phyloP scores from a whole-genome alignment of 2,888 invertebrate species.

The Agrilus mali region DNA sequence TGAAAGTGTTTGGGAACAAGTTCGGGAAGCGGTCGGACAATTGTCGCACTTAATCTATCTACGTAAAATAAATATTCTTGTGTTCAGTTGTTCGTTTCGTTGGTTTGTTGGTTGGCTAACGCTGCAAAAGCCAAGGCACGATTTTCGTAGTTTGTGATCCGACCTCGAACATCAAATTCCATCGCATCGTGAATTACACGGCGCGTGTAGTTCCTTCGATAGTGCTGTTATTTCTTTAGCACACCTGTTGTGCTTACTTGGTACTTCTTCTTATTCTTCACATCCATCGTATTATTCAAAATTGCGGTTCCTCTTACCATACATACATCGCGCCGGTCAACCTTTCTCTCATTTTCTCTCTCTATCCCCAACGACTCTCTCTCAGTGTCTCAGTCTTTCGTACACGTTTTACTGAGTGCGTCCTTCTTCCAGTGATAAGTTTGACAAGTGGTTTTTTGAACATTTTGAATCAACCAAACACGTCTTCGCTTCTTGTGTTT shows the following conservation, averaged over 20 bases:
- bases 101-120: slow-evolving; percentile 2
- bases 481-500: too few relatives aligned
- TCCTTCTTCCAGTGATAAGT: too few relatives aligned
- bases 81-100: too few relatives aligned
- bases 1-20: slow-evolving; percentile 4
- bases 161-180: background rate
- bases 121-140: slow-evolving; percentile 10
- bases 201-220: background rate
- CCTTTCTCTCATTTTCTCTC: too few relatives aligned
- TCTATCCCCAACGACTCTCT: too few relatives aligned
- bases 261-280: slow-evolving; percentile 6
- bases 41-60: slow-evolving; percentile 1
- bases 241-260: slow-evolving; percentile 3
- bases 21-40: slow-evolving; percentile 10
- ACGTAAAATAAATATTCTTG: too few relatives aligned
- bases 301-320: background rate
- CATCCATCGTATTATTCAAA: slow-evolving; percentile 2
- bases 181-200: background rate
- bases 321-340: too few relatives aligned
- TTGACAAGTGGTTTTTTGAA: too few relatives aligned
- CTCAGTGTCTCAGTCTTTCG: too few relatives aligned
- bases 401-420: too few relatives aligned
- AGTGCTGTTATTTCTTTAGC: too few relatives aligned
- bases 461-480: too few relatives aligned
- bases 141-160: slow-evolving; percentile 2